A percentile compares a stretch with the other conserved stretches of the same genome.
Conservation (phyloP, 2,888 invertebrate species). For the Polyommatus icarus region DNA sequence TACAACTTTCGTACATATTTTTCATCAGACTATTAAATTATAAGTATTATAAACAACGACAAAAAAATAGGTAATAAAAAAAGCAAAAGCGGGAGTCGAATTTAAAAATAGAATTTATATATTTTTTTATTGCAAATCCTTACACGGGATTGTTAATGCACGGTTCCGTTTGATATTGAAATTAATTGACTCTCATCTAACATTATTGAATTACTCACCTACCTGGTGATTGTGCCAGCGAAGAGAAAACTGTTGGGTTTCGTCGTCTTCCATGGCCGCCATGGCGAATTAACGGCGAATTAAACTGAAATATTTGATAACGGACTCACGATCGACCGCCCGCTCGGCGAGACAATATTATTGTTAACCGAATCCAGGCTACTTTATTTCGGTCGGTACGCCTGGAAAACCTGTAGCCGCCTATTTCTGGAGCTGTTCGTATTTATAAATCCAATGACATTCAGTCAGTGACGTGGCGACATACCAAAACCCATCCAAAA, state of each 20-base stretch:
- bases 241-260: slow-evolving; percentile 89
- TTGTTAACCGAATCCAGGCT: slow-evolving; percentile 80
- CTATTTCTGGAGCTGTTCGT: slow-evolving; percentile 82
- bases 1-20: slow-evolving; percentile 21
- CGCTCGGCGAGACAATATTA: slow-evolving; percentile 73
- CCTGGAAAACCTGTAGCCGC: slow-evolving; percentile 81
- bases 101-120: background rate
- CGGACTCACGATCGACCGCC: slow-evolving; percentile 55
- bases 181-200: slow-evolving; percentile 51
- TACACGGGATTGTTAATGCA: background rate
- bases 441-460: slow-evolving; percentile 81
- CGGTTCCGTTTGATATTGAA: slow-evolving; percentile 37
- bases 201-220: slow-evolving; percentile 73
- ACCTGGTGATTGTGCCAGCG: slow-evolving; percentile 92
- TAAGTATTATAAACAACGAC: background rate
- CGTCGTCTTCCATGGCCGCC: slow-evolving; percentile 78
- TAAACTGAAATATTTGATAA: slow-evolving; percentile 40
- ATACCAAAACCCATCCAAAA: slow-evolving; percentile 80
- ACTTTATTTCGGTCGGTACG: slow-evolving; percentile 80
- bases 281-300: slow-evolving; percentile 49
- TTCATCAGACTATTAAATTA: background rate
- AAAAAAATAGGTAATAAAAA: background rate
- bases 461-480: slow-evolving; percentile 77
- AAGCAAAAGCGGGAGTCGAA: slow-evolving; percentile 19
- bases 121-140: background rate